Conservation (phyloP, 2,113 vertebrate species). For the Paramormyrops kingsleyae region DNA sequence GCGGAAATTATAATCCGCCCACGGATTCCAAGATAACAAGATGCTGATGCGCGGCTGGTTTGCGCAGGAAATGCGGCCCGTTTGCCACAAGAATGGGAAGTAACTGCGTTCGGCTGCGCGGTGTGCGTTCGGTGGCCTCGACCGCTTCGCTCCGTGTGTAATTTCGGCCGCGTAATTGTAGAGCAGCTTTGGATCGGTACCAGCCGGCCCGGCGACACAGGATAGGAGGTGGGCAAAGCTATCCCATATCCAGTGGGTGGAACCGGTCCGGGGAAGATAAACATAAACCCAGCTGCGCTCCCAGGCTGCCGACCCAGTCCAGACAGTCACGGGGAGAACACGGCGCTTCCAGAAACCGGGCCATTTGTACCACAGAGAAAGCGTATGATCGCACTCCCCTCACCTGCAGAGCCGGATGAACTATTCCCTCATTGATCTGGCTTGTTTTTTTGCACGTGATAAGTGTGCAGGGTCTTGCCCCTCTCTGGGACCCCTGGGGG, state of each 20-base stretch:
- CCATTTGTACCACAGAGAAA: neutral
- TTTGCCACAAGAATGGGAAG: neutral
- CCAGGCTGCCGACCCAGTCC: neutral
- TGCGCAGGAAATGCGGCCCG: neutral
- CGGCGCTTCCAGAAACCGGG: neutral
- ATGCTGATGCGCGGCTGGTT: neutral
- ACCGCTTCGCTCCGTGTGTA: constrained; percentile 51
- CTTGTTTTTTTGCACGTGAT: neutral
- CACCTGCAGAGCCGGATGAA: neutral
- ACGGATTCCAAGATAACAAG: neutral
- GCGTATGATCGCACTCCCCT: neutral
- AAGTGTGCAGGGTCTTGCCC: neutral
- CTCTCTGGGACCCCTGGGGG: neutral
- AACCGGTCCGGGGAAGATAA: constrained; percentile 37
- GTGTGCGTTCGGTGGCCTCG: constrained; percentile 37
- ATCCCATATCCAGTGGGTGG: constrained; percentile 18
- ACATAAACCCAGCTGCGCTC: constrained; percentile 20
- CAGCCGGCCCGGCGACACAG: constrained; percentile 45
- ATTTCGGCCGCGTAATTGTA: constrained; percentile 58
- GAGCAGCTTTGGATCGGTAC: constrained; percentile 47
- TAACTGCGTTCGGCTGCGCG: too few relatives aligned
- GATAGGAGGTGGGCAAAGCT: constrained; percentile 34
- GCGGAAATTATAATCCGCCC: neutral
- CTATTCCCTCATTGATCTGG: neutral
- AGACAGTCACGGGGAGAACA: neutral